Evolutionary conservation across 2,113 vertebrate species (phyloP), one percentile per base, ranked within the genome.

Genomic region (Cyanoderma ruficeps): DNA sequence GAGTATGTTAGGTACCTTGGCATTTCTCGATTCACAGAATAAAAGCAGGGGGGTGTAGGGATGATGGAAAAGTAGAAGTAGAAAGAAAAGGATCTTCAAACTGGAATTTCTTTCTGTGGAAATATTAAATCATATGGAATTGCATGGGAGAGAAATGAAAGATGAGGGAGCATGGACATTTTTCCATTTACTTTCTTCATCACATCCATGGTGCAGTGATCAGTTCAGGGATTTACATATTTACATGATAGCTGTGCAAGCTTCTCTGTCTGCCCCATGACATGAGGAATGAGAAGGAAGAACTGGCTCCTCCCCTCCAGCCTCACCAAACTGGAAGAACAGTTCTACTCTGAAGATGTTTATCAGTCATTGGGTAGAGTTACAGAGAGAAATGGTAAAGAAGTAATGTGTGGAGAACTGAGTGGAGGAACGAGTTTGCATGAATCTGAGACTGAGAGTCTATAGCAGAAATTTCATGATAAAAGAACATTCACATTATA

Each of bases 341-440:
- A 70, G 14, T 42, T 76, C 15, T 65, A 15, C 5, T 64, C 53
- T 87, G 39, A 87, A 83, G n/a, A 44, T 16, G 4, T 56, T 2
- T 37, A 15, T 42, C 47, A 35, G 15, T 59, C 19, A 44, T 3
- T 70, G 2, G 6, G 5, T 19, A n/a, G 10, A 75, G 42, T 28
- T 74, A 31, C 1, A 82, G 33, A 56, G 39, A n/a, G 64, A 87
- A 80, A 84, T 0, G 1, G 6, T 49, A 64, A 83, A 83, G 33
- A 30, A 82, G 4, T 25, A 65, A 60, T 18, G 5, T 30, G 28
- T 27, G 19, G 33, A 80, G n/a, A 72, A 39, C 27, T 37, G n/a
- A 56, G 28, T 1, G 1, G 37, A 81, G 18, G 11, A 74, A 22
- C 0, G 1, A 44, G 10, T 56, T 69, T 44, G 3, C 8, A 33